These are phyloP conservation scores for Acanthococcus lagerstroemiae DNA, from an alignment of 2,888 invertebrate genomes.

Conservation along the genomic window DNA sequence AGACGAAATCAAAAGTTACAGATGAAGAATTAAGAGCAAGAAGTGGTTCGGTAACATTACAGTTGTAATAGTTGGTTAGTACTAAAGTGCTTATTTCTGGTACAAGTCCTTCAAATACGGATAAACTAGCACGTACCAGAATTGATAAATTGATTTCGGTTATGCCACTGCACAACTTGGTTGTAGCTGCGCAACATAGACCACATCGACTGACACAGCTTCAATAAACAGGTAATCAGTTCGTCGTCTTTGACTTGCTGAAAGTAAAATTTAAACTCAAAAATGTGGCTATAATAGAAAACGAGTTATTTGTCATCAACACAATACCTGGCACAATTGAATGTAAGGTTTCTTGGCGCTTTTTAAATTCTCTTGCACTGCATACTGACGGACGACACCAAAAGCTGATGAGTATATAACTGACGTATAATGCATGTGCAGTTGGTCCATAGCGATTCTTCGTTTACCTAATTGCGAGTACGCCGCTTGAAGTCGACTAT, in stretches of 20 bases:
- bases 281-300: constrained; percentile 6
- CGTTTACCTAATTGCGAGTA: constrained; percentile 83
- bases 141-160: constrained; percentile 41
- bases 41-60: neutral
- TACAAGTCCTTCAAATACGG: neutral
- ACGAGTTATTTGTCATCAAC: neutral
- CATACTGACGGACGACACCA: constrained; percentile 50
- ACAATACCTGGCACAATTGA: constrained; percentile 58
- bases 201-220: constrained; percentile 79
- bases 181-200: constrained; percentile 70
- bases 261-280: neutral
- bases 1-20: neutral
- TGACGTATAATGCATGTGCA: constrained; percentile 90
- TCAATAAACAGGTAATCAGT: constrained; percentile 65
- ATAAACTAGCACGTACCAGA: neutral
- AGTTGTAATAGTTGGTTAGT: no score
- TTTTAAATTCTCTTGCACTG: constrained; percentile 44
- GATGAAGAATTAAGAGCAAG: neutral
- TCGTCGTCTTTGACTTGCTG: constrained; percentile 49
- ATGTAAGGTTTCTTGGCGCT: constrained; percentile 62
- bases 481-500: constrained; percentile 74
- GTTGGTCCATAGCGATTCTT: constrained; percentile 83
- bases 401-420: constrained; percentile 75
- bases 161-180: constrained; percentile 67
- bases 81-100: no score